Base-by-base conservation (phyloP, 2,888 invertebrate genomes). In the Asteroscopus sphinx region DNA sequence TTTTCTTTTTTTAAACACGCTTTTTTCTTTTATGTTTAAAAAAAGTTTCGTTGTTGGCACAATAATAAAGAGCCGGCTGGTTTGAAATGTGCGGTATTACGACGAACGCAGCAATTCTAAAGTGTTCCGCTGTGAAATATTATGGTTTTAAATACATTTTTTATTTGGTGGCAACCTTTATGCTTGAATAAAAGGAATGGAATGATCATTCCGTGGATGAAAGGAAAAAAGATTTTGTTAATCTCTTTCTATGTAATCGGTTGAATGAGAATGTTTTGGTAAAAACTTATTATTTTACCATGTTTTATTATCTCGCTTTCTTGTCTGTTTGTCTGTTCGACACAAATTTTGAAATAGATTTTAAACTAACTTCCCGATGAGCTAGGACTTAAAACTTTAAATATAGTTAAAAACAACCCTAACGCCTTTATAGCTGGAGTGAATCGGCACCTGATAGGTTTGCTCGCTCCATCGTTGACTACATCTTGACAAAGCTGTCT, bases 41-140 rank as follows among this genome's bases (percentile, higher is more conserved):
- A 68, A 67, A 67, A 57, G 58, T 70, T 62, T 60, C 42, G 65
- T 59, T 60, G 62, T 68, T 65, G 53, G 60, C 60, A 65, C 62
- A 67, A 61, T 61, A 78, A 74, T 75, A 73, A 69, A 68, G 45
- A 49, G 52, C 37, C 45, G 62, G 70, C 69, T 59, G 58, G 73
- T 73, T 61, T 66, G 60, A 67, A 76, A 72, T 55, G 68, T 57
- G 40, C 63, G 62, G 67, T 65, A 75, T 77, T 77, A 72, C 68
- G 58, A 53, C 15, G 49, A 62, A 56, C 46, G 57, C 52, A 35
- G 54, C 72, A 49, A 53, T 66, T 66, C 55, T 62, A 44, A 69
- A 68, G 49, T 52, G 60, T 59, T 41, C 44, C 47, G 41, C 49
- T 61, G 57, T 69, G 69, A 71, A 76, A 73, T 73, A 68, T 73